Conservation (phyloP, 2,888 invertebrate species). For the Parochlus steinenii region DNA sequence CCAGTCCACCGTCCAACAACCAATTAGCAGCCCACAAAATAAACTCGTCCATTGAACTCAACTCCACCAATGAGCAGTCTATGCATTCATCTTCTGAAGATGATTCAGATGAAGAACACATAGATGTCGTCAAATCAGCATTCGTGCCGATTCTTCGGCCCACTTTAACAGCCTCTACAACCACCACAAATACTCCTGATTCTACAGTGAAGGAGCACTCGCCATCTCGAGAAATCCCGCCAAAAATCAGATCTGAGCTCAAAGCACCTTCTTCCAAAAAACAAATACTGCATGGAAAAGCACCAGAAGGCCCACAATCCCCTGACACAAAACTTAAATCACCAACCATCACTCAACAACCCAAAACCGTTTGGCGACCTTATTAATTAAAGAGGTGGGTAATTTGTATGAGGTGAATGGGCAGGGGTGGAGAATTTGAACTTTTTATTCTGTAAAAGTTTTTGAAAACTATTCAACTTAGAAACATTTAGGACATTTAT, state of each 20-base stretch:
- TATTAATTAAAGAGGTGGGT: conserved; percentile 36
- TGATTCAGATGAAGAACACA: conserved; percentile 52
- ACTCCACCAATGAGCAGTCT: conserved; percentile 44
- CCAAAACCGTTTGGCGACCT: conserved; percentile 56
- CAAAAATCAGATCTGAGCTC: conserved; percentile 31
- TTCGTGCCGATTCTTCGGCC: conserved; percentile 44
- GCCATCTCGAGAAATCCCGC: conserved; percentile 9
- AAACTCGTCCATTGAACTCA: conserved; percentile 42
- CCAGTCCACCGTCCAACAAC: conserved; percentile 20
- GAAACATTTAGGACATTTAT: too few species aligned
- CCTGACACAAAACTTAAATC: conserved; percentile 40
- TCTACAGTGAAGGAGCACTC: conserved; percentile 16
- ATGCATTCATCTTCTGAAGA: conserved; percentile 37
- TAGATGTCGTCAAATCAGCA: conserved; percentile 59
- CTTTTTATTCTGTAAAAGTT: too few species aligned
- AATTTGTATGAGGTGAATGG: too few species aligned
- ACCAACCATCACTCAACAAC: conserved; percentile 35
- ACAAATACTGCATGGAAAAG: conserved; percentile 20
- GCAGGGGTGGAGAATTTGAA: too few species aligned
- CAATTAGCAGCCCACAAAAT: conserved; percentile 20
- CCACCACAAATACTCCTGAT: conserved; percentile 13
- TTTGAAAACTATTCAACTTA: too few species aligned
- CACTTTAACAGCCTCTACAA: conserved; percentile 9
- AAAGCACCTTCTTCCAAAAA: conserved; percentile 43
- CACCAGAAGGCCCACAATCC: conserved; percentile 17